These are phyloP conservation scores for Paratrypauchen microcephalus DNA, from an alignment of 2,797 vertebrate genomes.

Conservation along the genomic window DNA sequence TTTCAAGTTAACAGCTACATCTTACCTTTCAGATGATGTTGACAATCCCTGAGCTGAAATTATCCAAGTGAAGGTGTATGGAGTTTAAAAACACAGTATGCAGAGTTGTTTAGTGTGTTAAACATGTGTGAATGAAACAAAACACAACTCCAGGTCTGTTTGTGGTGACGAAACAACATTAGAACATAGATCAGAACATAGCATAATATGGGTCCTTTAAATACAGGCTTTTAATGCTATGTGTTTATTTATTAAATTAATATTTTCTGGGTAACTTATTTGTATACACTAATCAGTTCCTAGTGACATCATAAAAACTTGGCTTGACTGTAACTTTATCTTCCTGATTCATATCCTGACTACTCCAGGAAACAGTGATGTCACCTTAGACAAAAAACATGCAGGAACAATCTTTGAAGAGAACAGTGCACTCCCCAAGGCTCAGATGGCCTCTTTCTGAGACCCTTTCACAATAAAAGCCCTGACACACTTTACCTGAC, in stretches of 20 bases:
- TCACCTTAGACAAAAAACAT: conserved; percentile 7
- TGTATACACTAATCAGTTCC: background rate
- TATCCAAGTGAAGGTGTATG: too few species aligned
- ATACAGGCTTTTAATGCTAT: too few species aligned
- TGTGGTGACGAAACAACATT: too few species aligned
- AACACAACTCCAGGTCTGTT: too few species aligned
- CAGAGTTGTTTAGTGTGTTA: too few species aligned
- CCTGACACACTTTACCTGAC: conserved; percentile 62
- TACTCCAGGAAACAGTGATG: conserved; percentile 17
- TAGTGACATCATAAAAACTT: conserved; percentile 9
- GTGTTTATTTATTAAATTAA: background rate
- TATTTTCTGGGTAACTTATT: background rate
- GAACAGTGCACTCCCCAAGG: conserved; percentile 43
- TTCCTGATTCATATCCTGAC: conserved; percentile 7
- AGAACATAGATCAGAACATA: too few species aligned
- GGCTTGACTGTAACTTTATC: conserved; percentile 14
- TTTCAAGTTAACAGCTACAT: too few species aligned
- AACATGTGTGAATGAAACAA: too few species aligned
- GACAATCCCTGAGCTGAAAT: too few species aligned
- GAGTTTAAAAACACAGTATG: too few species aligned
- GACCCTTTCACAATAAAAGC: conserved; percentile 55
- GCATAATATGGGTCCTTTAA: too few species aligned
- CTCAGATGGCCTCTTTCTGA: conserved; percentile 60
- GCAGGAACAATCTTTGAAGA: conserved; percentile 16
- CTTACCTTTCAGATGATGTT: too few species aligned